Percentiles rank a stretch among this genome's conserved stretches.
These are phyloP conservation scores for Pentalonia nigronervosa DNA, from an alignment of 1,140 invertebrate genomes.

Conservation along the genomic window DNA sequence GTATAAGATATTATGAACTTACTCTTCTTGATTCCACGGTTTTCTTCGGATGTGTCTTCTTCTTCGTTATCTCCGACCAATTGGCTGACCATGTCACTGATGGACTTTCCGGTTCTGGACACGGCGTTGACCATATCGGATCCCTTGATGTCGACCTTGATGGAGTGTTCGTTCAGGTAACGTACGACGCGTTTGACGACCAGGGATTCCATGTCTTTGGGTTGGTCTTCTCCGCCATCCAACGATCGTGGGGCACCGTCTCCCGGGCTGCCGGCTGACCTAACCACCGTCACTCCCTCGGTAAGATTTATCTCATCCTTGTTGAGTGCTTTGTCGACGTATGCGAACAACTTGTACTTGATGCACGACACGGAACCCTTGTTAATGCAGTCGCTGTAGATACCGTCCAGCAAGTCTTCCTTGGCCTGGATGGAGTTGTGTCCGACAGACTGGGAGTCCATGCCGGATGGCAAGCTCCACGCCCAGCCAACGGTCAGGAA, in stretches of 20 bases:
- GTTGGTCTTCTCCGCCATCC: slow-evolving; percentile 65
- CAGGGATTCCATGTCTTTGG: slow-evolving; percentile 70
- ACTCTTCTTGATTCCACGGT: slow-evolving; percentile 60
- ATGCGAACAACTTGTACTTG: slow-evolving; percentile 84
- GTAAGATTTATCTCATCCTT: slow-evolving; percentile 77
- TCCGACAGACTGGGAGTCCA: slow-evolving; percentile 59
- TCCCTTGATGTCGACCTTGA: slow-evolving; percentile 85
- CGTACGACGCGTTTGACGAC: slow-evolving; percentile 73
- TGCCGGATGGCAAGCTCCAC: slow-evolving; percentile 31
- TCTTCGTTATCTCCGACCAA: slow-evolving; percentile 65
- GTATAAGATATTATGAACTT: neutral
- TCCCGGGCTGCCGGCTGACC: slow-evolving; percentile 67
- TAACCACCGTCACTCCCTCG: slow-evolving; percentile 83
- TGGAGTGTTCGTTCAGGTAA: slow-evolving; percentile 78
- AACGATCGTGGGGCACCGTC: slow-evolving; percentile 73
- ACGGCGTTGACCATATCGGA: slow-evolving; percentile 81
- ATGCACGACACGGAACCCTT: slow-evolving; percentile 83
- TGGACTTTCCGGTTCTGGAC: slow-evolving; percentile 76
- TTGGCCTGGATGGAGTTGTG: slow-evolving; percentile 70
- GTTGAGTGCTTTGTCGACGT: slow-evolving; percentile 80
- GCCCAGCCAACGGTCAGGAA: slow-evolving; percentile 5
- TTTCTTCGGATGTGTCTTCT: slow-evolving; percentile 68
- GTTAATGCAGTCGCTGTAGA: slow-evolving; percentile 78
- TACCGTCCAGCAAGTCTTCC: slow-evolving; percentile 78
- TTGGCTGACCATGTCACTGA: slow-evolving; percentile 72